Percentiles rank a stretch among this genome's conserved stretches.
Conservation (phyloP, 1,140 invertebrate species). For the Zeugodacus cucurbitae region DNA sequence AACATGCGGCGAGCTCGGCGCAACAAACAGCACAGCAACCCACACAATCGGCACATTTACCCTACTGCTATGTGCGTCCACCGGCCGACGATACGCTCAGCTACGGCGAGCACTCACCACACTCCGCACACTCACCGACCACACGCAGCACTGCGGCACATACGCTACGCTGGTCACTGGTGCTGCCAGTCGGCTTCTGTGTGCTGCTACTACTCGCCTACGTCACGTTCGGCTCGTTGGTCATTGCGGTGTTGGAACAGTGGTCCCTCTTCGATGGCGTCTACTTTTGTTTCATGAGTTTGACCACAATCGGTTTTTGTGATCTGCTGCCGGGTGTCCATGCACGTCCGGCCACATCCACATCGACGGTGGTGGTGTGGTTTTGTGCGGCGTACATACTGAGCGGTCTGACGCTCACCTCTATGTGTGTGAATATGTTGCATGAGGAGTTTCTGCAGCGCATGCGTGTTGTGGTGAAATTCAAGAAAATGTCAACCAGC, state of each 20-base stretch:
- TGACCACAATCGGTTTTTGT: slow-evolving; percentile 93
- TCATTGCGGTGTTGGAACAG: slow-evolving; percentile 86
- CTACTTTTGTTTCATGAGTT: slow-evolving; percentile 94
- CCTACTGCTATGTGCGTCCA: slow-evolving; percentile 39
- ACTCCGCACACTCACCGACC: background rate
- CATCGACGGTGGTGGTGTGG: slow-evolving; percentile 69
- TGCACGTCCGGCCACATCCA: slow-evolving; percentile 70
- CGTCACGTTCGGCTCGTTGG: slow-evolving; percentile 87
- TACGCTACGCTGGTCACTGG: slow-evolving; percentile 72
- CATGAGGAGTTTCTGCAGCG: slow-evolving; percentile 91
- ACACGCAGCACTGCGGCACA: slow-evolving; percentile 1
- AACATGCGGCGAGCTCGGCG: slow-evolving; percentile 70
- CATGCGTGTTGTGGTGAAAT: slow-evolving; percentile 72
- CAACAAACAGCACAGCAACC: background rate
- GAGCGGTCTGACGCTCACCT: slow-evolving; percentile 93
- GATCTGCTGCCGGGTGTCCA: slow-evolving; percentile 84
- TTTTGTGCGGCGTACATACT: slow-evolving; percentile 96
- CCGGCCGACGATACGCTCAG: background rate
- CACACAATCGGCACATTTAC: background rate
- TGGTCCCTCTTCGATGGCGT: slow-evolving; percentile 91
- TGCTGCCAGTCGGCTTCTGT: slow-evolving; percentile 81
- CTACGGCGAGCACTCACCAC: slow-evolving; percentile 23
- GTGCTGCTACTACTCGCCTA: slow-evolving; percentile 84
- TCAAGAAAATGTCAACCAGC: slow-evolving; percentile 60
- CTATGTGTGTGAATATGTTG: slow-evolving; percentile 97